Evolutionary conservation across 2,113 vertebrate genomes (phyloP), one percentile per base, ranked within the genome.

Genomic region (Perccottus glenii): DNA sequence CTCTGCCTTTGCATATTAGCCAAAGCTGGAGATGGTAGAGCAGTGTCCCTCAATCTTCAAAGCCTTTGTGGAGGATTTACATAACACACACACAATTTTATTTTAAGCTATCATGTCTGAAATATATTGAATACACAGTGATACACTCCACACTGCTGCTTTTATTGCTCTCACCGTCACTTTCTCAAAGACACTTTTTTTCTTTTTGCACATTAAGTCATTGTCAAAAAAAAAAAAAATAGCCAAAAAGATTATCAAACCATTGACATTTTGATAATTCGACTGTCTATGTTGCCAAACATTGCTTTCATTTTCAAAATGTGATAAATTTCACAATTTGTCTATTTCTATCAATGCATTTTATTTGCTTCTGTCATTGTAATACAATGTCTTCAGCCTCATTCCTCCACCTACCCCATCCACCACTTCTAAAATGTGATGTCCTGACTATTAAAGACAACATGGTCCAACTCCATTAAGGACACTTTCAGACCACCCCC

Each of bases 401-500:
- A 27, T 9, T 14, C 49, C 12, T 19, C 10, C 11, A 51, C 9
- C 64, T n/a, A 27, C 19, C 1, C 38, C n/a, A 60, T 35, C 32
- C 5, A 9, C 46, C 63, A 15, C 60, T 40, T 64, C 44, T 78
- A 62, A 52, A 61, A 64, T 58, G 14, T 77, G 84, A 82, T 77
- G 78, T 86, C 69, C 77, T 81, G 78, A 75, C 77, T 75, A 78
- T 86, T 73, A 78, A 89, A 87, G 87, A 89, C 80, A 60, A 67
- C 65, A 60, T n/a, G n/a, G n/a, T 90, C 88, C 87, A 90, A 89
- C 85, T 87, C 86, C 78, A 88, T 91, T 88, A 87, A 83, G 72
- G 47, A 74, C 55, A 62, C 87, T 87, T 90, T 75, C 86, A 86
- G 78, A 52, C 75, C 81, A 75, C 71, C 75, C 84, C 67, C 74